phyloP scores from a whole-genome alignment of 2,888 invertebrate species.

The Watsonalla cultraria region DNA sequence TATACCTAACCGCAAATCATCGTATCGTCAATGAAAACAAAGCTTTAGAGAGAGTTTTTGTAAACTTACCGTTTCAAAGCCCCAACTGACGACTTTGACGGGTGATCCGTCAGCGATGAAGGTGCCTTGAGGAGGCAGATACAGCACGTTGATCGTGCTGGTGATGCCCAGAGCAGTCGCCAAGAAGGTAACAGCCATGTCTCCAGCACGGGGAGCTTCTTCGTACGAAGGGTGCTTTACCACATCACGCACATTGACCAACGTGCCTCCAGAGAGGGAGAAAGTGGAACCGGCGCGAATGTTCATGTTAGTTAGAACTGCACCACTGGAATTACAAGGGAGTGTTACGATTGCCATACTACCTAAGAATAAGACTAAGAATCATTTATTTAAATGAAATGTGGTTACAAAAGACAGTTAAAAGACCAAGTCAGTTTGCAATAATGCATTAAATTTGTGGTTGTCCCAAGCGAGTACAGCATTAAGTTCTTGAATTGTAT shows the following conservation, averaged over 20 bases:
- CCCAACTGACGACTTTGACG: constrained; percentile 49
- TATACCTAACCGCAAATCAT: too few species aligned
- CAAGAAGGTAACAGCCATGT: constrained; percentile 37
- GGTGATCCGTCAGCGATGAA: constrained; percentile 33
- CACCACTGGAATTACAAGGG: constrained; percentile 31
- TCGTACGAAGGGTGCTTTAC: constrained; percentile 37
- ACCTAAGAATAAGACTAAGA: background rate
- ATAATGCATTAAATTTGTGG: too few species aligned
- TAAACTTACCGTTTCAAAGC: constrained; percentile 46
- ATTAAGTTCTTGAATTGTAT: too few species aligned
- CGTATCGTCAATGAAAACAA: too few species aligned
- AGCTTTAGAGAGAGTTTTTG: too few species aligned
- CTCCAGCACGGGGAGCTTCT: constrained; percentile 30
- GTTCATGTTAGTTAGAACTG: constrained; percentile 25
- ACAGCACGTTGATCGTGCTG: constrained; percentile 29
- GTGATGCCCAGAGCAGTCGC: constrained; percentile 26
- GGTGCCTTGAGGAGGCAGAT: constrained; percentile 34
- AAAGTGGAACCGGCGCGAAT: constrained; percentile 49
- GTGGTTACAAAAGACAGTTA: too few species aligned
- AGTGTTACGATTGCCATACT: background rate
- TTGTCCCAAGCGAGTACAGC: too few species aligned
- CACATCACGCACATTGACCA: constrained; percentile 20
- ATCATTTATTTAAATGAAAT: background rate
- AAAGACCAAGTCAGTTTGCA: too few species aligned
- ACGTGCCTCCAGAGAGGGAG: constrained; percentile 39